phyloP scores from a whole-genome alignment of 2,797 vertebrate species.

The Gallinago nigripennis region DNA sequence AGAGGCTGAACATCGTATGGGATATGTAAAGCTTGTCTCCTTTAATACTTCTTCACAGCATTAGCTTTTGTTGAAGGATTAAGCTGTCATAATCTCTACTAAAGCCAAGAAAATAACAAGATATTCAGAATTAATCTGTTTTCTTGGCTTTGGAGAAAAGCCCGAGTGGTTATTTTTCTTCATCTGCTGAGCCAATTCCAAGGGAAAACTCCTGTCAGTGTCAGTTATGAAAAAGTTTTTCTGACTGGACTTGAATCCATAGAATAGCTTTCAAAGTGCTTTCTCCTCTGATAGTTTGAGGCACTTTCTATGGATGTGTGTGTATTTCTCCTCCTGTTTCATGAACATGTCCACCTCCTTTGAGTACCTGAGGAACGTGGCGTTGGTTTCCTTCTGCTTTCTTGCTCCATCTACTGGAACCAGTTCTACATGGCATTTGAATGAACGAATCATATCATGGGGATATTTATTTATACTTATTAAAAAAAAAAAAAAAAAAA shows the following conservation, averaged over 20 bases:
- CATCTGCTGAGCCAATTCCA: constrained; percentile 20
- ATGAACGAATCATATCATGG: background rate
- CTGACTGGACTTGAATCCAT: background rate
- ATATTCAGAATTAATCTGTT: constrained; percentile 35
- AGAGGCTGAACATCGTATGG: background rate
- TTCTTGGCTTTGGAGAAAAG: constrained; percentile 21
- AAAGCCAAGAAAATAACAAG: constrained; percentile 44
- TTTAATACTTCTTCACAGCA: constrained; percentile 1
- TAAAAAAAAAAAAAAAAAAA: background rate
- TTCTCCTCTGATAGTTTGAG: background rate
- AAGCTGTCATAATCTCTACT: constrained; percentile 21
- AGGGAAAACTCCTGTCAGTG: constrained; percentile 30
- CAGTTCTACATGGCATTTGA: background rate
- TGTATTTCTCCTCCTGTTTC: background rate
- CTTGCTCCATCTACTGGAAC: constrained; percentile 59
- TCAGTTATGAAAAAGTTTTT: background rate
- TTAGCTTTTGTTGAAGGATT: constrained; percentile 31
- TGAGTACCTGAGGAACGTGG: background rate
- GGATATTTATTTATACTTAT: background rate
- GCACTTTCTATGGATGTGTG: fast-evolving
- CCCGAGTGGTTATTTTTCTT: constrained; percentile 37
- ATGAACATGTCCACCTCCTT: background rate
- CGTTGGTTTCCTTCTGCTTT: constrained; percentile 32
- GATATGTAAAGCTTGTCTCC: background rate
- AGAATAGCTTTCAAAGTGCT: background rate